Evolutionary conservation across 2,888 invertebrate species (phyloP), one percentile per base, ranked within the genome.

Genomic region (Volucella inflata): DNA sequence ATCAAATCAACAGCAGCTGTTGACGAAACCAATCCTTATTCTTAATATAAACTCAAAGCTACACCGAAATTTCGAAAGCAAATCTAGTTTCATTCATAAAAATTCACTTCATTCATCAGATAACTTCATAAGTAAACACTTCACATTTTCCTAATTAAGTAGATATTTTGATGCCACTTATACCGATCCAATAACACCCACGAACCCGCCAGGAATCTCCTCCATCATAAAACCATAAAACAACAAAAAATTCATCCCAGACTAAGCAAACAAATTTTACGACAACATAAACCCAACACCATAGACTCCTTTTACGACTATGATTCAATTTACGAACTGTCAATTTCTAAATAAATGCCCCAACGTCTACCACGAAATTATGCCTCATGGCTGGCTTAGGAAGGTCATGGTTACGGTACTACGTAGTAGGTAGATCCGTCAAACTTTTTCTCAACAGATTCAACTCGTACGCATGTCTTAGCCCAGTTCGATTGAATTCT

Each of bases 211-310:
- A 60, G 53, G 44, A 74, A 62, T 75, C 60, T 44, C 30, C 14
- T 53, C 53, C 38, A 17, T 4, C 30, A 36, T 38, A 59, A 16
- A 10, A 48, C 17, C 42, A 38, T 42, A 55, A 53, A 38, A 21
- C 64, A 53, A 64, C 55, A 59, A 68, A 77, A 57, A 16, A 44
- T 55, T 67, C 67, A 81, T 80, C 38, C 55, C 36, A 46, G 68
- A 79, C 60, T 71, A n/a, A 21, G 48, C 88, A 90, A 89, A 89
- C 88, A 89, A 89, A 90, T 88, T 90, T 90, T 90, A 90, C 89
- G 88, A 87, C 81, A 87, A 48, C 87, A 80, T 87, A 81, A 87
- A 81, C 70, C 60, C 72, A 59, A 85, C 85, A 85, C 77, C 87
- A 80, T 78, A 48, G 68, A 68, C 62, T 67, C 68, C 55, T 72